Evolutionary conservation across 2,113 vertebrate species (phyloP), one percentile per base, ranked within the genome.

Genomic region (Cervus canadensis): DNA sequence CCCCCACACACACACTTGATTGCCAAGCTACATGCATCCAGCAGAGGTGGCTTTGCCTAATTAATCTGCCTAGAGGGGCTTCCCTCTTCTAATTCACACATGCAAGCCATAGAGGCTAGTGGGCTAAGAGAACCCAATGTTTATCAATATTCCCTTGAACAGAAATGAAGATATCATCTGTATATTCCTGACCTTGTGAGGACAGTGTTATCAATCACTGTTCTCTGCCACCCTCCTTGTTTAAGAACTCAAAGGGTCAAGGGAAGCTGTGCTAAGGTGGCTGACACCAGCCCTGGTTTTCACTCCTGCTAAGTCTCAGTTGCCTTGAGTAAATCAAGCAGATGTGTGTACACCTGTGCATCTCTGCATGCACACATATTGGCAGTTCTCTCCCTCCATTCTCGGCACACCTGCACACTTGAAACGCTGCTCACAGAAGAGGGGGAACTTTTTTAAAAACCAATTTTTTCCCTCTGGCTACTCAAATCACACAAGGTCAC

Each of bases 361-460:
- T 6, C 57, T 19, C 17, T 45, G 28, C 12, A 5, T 0, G 0
- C 4, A 2, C 8, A 28, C 10, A 1, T 30, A 50, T 9, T 33
- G 79, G 40, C 25, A n/a, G 30, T 1, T 5, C 87, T 14, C 52
- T 23, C 71, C n/a, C 19, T 12, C 26, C 33, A 7, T 33, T 88
- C 12, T 16, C 23, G n/a, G 76, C 88, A 83, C 9, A 26, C 60
- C 48, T 30, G 17, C 74, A 62, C 2, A 21, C 54, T 8, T 56
- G 60, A 83, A 84, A 48, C 33, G 54, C 40, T 76, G 30, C 89
- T 95, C 64, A 76, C 62, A 90, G 81, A 88, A 48, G 21, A 25
- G 26, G 52, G 48, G 64, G 40, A 30, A 30, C 45, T 78, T 87
- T 54, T 45, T 2, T 15, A 19, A 87, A 89, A 57, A 52, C 28